A percentile compares a stretch with the other conserved stretches of the same genome.
These are phyloP conservation scores for Hartigia nigra DNA, from an alignment of 2,888 invertebrate species.

Conservation along the genomic window DNA sequence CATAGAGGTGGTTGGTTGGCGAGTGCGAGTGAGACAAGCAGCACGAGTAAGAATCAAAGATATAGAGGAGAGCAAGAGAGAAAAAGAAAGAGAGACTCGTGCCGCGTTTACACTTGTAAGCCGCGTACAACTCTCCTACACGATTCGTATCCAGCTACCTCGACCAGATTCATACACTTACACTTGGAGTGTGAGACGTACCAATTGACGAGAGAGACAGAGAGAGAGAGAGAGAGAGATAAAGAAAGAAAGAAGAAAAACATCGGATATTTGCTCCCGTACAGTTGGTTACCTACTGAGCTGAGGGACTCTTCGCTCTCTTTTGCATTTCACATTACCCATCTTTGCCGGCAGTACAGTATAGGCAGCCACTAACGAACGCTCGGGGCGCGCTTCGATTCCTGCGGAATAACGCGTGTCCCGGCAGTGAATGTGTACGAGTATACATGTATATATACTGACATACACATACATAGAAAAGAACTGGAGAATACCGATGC, in stretches of 20 bases:
- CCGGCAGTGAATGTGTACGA: background rate
- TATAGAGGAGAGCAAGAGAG: constrained; percentile 2
- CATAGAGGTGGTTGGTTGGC: background rate
- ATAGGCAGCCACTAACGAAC: constrained; percentile 41
- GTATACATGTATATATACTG: background rate
- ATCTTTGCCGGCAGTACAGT: constrained; percentile 21
- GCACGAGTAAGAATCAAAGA: background rate
- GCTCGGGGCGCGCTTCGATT: constrained; percentile 35
- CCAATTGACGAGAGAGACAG: background rate
- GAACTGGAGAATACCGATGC: background rate
- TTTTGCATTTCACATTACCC: constrained; percentile 47
- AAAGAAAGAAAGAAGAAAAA: background rate
- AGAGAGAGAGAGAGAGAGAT: background rate
- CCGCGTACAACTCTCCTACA: background rate
- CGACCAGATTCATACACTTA: background rate
- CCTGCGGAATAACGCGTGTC: constrained; percentile 3
- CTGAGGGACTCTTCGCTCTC: constrained; percentile 18
- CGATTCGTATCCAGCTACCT: background rate
- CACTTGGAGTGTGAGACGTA: background rate
- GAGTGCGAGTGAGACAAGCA: background rate
- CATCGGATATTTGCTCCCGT: background rate
- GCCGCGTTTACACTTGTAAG: background rate
- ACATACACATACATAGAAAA: background rate
- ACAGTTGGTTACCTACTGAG: no score
- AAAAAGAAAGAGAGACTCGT: background rate